Base-by-base conservation (phyloP, 2,113 vertebrate genomes). In the Larimichthys crocea region DNA sequence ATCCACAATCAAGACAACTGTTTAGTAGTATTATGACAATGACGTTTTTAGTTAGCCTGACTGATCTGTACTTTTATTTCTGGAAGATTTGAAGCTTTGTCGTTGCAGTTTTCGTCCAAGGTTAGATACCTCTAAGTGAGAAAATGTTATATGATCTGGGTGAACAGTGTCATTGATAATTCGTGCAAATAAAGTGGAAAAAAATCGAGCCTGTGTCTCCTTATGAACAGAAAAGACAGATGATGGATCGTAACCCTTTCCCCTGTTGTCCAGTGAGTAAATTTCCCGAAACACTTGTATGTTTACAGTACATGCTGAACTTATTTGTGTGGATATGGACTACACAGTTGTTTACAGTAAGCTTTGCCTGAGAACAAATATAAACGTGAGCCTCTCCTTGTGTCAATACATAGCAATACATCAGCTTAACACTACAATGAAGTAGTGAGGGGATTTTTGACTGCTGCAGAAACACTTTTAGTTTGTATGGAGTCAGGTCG, bases 331-430 rank as follows among this genome's bases (percentile, higher is more conserved):
- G 60, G 74, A 24, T 35, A 74, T 66, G 29, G 26, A 35, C 49
- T 46, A 48, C 42, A 42, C 35, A 5, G 57, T 35, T 91, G 78
- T 91, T 91, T 88, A 89, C 84, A 68, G 86, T 93, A 85, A 91
- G 49, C 78, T 71, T 74, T 79, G 8, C 62, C 62, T 83, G 40
- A 84, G 69, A 83, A 79, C 60, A 84, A 62, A 57, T 29, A 44
- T 64, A 76, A 76, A 72, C 82, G 60, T 74, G 63, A 88, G 55
- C 46, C 62, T 78, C 49, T 77, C 52, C 72, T 79, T 84, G 44
- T 80, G 63, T 85, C 66, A 81, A 71, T 74, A 87, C 70, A 76
- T 29, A 74, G 67, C 77, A 79, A 11, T n/a, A 40, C 22, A 24
- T 6, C 10, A 10, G n/a, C 50, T 9, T 12, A 17, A 26, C 16